Conservation (phyloP, 2,797 vertebrate species). For the Petrocephalus schoutedeni region DNA sequence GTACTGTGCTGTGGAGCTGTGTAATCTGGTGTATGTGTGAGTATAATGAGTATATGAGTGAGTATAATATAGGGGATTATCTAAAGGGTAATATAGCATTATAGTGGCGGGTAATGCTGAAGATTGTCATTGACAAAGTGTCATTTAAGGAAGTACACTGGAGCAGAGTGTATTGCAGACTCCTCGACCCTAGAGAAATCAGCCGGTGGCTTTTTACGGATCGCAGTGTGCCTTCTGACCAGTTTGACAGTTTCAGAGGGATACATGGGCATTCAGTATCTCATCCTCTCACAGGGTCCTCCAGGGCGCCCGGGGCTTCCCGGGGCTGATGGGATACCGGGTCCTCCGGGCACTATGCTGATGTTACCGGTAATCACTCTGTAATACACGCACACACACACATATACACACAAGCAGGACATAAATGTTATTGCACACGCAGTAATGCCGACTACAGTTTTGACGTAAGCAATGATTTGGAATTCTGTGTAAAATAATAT, state of each 20-base stretch:
- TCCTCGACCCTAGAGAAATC: not conserved
- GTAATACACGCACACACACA: not conserved
- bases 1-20: not conserved
- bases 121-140: not conserved
- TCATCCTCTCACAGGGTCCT: conserved; percentile 64
- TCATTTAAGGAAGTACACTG: not conserved
- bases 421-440: not conserved
- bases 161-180: not conserved
- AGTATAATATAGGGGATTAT: not conserved
- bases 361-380: conserved; percentile 75
- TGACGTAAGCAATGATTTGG: not conserved
- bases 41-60: no score
- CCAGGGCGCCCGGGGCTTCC: conserved; percentile 74
- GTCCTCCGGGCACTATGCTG: conserved; percentile 76
- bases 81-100: not conserved
- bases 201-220: not conserved
- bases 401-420: not conserved
- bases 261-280: not conserved
- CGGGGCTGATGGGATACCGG: conserved; percentile 76
- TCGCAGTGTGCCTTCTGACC: not conserved
- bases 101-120: not conserved
- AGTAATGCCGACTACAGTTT: not conserved
- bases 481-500: not conserved
- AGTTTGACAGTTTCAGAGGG: not conserved
- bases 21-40: not conserved